These are phyloP conservation scores for Melipona beecheii DNA, from an alignment of 2,888 invertebrate genomes.

Conservation along the genomic window DNA sequence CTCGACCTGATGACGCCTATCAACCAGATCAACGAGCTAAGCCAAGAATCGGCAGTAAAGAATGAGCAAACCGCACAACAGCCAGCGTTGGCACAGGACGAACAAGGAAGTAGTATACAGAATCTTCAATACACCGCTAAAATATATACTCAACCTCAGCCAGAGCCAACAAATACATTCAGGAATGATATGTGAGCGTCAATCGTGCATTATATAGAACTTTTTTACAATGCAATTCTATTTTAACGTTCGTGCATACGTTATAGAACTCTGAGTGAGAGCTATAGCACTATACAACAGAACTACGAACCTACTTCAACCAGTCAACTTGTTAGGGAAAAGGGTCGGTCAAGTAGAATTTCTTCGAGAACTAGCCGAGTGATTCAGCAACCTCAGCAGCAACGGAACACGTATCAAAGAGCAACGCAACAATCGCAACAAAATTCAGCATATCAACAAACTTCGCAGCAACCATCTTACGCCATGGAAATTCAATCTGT, in stretches of 20 bases:
- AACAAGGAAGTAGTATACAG: slow-evolving; percentile 76
- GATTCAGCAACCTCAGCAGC: slow-evolving; percentile 82
- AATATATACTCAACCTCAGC: slow-evolving; percentile 79
- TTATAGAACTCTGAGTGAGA: slow-evolving; percentile 68
- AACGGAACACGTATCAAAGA: slow-evolving; percentile 73
- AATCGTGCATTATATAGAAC: not conserved
- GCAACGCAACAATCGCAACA: slow-evolving; percentile 68
- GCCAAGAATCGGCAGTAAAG: slow-evolving; percentile 62
- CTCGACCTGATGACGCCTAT: slow-evolving; percentile 81
- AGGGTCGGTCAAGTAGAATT: slow-evolving; percentile 72
- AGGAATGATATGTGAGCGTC: slow-evolving; percentile 77
- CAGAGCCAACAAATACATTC: slow-evolving; percentile 72
- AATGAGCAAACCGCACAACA: slow-evolving; percentile 64
- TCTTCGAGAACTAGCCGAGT: slow-evolving; percentile 72
- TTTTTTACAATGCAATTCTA: not conserved
- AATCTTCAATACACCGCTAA: slow-evolving; percentile 82
- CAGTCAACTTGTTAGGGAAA: slow-evolving; percentile 71
- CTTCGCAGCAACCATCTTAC: slow-evolving; percentile 72
- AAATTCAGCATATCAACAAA: slow-evolving; percentile 73
- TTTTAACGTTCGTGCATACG: not conserved
- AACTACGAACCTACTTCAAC: slow-evolving; percentile 68
- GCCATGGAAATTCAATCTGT: slow-evolving; percentile 78
- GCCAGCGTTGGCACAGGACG: slow-evolving; percentile 72
- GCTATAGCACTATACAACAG: slow-evolving; percentile 69
- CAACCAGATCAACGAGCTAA: slow-evolving; percentile 75